Conservation (phyloP, 2,797 vertebrate species). For the Leucoraja ocellata region DNA sequence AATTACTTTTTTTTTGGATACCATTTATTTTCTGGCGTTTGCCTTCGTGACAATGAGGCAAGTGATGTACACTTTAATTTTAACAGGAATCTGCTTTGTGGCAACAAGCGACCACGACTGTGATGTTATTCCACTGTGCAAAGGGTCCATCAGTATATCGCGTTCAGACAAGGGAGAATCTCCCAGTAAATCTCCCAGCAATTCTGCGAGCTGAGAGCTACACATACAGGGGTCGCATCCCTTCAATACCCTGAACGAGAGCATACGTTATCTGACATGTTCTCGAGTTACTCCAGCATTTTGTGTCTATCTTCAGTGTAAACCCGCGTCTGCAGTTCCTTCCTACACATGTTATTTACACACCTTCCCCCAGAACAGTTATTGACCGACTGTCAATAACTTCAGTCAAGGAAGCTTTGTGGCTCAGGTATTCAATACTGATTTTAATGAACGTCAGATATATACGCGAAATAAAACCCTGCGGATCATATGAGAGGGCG, state of each 20-base stretch:
- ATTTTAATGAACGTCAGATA: background rate
- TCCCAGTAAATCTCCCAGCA: background rate
- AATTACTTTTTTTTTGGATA: constrained; percentile 29
- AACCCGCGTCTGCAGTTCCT: no score
- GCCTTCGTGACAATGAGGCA: background rate
- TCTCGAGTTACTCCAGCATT: no score
- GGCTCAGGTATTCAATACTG: background rate
- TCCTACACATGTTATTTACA: background rate
- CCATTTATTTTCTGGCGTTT: background rate
- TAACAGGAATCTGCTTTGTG: background rate
- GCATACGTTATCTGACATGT: background rate
- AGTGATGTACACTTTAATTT: background rate
- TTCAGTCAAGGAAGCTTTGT: background rate
- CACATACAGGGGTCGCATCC: background rate
- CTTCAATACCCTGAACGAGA: background rate
- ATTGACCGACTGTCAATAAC: background rate
- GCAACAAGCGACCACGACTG: background rate
- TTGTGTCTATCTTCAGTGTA: no score
- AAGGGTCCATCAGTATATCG: background rate
- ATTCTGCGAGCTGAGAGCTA: background rate
- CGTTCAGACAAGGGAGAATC: background rate
- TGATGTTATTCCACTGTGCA: background rate
- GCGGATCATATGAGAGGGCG: no score
- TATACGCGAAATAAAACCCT: background rate
- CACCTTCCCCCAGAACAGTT: background rate